Base-by-base conservation (phyloP, 2,113 vertebrate genomes). In the Athene noctua region DNA sequence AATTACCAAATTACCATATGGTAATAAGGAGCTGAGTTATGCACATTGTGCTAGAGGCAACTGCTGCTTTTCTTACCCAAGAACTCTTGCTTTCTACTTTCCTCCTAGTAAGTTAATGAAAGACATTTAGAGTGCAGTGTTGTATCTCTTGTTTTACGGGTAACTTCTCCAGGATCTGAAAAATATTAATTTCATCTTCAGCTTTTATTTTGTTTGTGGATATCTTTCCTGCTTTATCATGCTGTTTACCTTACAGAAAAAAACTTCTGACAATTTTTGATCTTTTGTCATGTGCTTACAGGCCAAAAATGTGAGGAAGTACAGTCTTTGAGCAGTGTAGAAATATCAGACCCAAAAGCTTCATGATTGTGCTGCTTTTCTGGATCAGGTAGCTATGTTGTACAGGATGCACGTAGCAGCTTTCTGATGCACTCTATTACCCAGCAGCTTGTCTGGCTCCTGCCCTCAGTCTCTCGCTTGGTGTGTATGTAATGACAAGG, bases 381-480 rank as follows among this genome's bases (percentile, higher is more conserved):
- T 89, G 63, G 42, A 7, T 38, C 3, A 5, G 19, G n/a, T 16
- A 22, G 15, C 75, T 62, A 66, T 42, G 46, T 16, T 61, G 15
- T 20, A 12, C 47, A 29, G 29, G 25, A 22, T 22, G 26, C 44
- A 38, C 0, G 0, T 6, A 10, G 46, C 7, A 42, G 27, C 42
- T 72, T 32, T 78, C 55, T 70, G 46, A 22, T 36, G 44, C 27
- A 16, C 65, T 63, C 11, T 25, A 2, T 27, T 17, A 52, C 16
- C 34, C 71, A 70, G 57, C 58, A 68, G 44, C 55, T 70, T 1
- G 0, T 38, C 40, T 85, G 61, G 13, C 61, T 85, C 16, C 73
- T 92, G 46, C 61, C 34, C 61, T 62, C 14, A 42, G 49, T 6
- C 42, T 74, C 58, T 49, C 1, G 1, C 54, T 66, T 61, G 36